Percentiles rank a stretch among this genome's conserved stretches.
Evolutionary conservation across 2,797 vertebrate genomes (phyloP).

Genomic region (Gadopsis marmoratus): DNA sequence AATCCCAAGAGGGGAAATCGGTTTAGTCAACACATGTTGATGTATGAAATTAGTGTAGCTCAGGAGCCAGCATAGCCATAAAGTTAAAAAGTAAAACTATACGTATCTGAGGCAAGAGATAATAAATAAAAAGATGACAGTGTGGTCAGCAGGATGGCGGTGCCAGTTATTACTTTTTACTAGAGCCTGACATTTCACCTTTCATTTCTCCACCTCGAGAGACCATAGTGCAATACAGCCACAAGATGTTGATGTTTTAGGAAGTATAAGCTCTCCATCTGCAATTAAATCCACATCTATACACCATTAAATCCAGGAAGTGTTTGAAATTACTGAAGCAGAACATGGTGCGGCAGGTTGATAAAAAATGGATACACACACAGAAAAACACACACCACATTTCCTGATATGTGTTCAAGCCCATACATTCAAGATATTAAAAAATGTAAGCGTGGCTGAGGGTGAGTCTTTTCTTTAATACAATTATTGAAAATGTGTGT

Average conservation of each 20-base stretch:
- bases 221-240: neutral
- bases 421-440: neutral
- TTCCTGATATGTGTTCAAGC: neutral
- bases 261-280: constrained; percentile 7
- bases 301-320: neutral
- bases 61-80: neutral
- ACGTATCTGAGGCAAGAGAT: neutral
- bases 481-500: constrained; percentile 3
- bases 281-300: neutral
- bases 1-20: too few relatives aligned
- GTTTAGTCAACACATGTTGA: too few relatives aligned
- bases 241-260: neutral
- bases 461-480: constrained; percentile 26
- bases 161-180: neutral
- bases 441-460: neutral
- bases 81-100: neutral
- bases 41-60: neutral
- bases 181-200: neutral
- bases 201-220: neutral
- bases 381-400: neutral
- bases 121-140: neutral
- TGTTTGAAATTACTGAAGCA: neutral
- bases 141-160: neutral
- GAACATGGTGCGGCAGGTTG: neutral
- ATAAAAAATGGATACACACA: constrained; percentile 4